Base-by-base conservation (phyloP, 2,888 invertebrate species). In the Vanessa cardui region DNA sequence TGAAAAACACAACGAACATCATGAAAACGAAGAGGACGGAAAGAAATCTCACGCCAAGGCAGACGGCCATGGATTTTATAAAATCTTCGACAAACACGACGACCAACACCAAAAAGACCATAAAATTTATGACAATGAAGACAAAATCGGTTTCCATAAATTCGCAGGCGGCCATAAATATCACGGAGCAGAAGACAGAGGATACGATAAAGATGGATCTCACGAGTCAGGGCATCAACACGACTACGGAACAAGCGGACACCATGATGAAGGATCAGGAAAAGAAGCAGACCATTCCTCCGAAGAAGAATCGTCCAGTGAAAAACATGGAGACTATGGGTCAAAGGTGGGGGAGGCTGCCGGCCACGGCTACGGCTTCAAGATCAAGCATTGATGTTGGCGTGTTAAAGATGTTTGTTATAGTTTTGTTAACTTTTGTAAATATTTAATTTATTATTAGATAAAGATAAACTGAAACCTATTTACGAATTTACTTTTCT, bases 31-130 rank as follows among this genome's bases (percentile, higher is more conserved):
- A n/a, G 93, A 92, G 67, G 93, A 93, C 78, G 93, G 90, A 45
- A 85, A 93, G 72, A 89, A 93, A 71, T 84, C 90, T 45, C 94
- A 94, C 81, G 93, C 91, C 77, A 94, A 95, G 84, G 95, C 94
- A 1, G 18, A 59, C 26, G 93, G 94, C 77, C 94, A 93, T 70
- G 95, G 95, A 76, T 96, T 93, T 88, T 95, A 95, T 84, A 95
- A 95, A 77, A 93, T 95, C 71, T 95, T 62, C 68, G 68, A 65
- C 47, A 63, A 94, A 82, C 94, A 94, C 82, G 95, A 95, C 82
- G 94, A 96, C 80, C 90, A 39, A 95, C 6, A 33, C 20, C 56
- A 96, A 81, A 95, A 96, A 85, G 94, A 95, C 80, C 94, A 95
- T 76, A 94, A 94, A 8, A 56, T 60, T 79, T 95, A 96, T 92